Percentiles rank a stretch among this genome's conserved stretches.
Conservation (phyloP, 1,140 invertebrate genomes). For the Drosophila funebris region DNA sequence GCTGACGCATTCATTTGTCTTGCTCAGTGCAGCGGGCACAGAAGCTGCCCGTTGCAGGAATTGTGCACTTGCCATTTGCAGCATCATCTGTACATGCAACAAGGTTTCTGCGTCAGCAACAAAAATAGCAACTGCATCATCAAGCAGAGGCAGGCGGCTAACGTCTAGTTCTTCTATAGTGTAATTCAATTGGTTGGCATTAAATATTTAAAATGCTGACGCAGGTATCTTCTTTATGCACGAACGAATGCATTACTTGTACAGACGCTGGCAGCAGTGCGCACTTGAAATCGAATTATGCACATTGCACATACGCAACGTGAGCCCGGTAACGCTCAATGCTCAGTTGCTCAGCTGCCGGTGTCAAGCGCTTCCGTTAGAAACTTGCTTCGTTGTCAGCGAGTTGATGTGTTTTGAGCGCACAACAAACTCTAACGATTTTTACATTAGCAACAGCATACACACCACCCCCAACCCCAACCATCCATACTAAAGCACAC, state of each 20-base stretch:
- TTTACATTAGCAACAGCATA: slow-evolving; percentile 63
- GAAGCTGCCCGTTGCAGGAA: slow-evolving; percentile 47
- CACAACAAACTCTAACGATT: slow-evolving; percentile 72
- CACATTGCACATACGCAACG: slow-evolving; percentile 60
- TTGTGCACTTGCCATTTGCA: slow-evolving; percentile 52
- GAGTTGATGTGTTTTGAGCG: slow-evolving; percentile 32
- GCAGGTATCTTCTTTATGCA: slow-evolving; percentile 40
- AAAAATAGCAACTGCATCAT: slow-evolving; percentile 10
- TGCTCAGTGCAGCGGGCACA: slow-evolving; percentile 45
- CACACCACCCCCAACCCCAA: neutral
- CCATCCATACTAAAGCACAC: neutral
- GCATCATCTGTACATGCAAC: slow-evolving; percentile 46
- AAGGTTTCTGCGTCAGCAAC: slow-evolving; percentile 26
- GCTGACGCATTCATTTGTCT: slow-evolving; percentile 68
- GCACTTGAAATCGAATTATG: slow-evolving; percentile 72
- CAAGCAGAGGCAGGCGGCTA: slow-evolving; percentile 8
- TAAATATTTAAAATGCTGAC: slow-evolving; percentile 73
- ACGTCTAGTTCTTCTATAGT: slow-evolving; percentile 14
- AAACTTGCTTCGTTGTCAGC: slow-evolving; percentile 35
- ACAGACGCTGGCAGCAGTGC: neutral
- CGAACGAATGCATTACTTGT: slow-evolving; percentile 26
- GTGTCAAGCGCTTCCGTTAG: slow-evolving; percentile 45
- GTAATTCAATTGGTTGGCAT: slow-evolving; percentile 77
- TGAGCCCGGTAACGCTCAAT: slow-evolving; percentile 19
- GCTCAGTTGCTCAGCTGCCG: slow-evolving; percentile 26